These are phyloP conservation scores for Glossosoma conforme DNA, from an alignment of 1,140 invertebrate genomes.

Conservation along the genomic window DNA sequence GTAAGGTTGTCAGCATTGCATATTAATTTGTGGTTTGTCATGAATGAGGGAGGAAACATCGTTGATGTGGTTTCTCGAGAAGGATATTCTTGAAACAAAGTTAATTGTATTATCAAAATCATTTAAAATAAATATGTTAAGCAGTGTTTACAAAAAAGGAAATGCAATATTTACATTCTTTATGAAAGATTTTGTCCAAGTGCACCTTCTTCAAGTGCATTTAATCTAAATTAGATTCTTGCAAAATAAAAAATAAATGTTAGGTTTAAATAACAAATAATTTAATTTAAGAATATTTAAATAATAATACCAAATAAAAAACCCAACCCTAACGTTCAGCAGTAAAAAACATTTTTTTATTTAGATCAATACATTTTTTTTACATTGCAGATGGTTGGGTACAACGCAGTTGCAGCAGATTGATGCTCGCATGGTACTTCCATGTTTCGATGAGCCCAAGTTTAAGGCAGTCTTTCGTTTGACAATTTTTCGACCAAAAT, in stretches of 20 bases:
- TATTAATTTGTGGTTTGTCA: too few species aligned
- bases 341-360: background rate
- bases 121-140: too few species aligned
- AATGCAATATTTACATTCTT: too few species aligned
- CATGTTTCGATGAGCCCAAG: constrained; percentile 84
- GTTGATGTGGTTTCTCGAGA: too few species aligned
- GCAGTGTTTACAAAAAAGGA: too few species aligned
- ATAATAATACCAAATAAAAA: background rate
- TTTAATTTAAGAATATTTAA: background rate
- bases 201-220: too few species aligned
- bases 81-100: too few species aligned
- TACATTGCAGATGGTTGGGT: constrained; percentile 54
- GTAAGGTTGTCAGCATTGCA: too few species aligned
- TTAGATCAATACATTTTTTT: background rate
- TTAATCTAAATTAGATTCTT: background rate
- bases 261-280: background rate
- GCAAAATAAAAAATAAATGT: background rate
- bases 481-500: constrained; percentile 31
- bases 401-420: constrained; percentile 80
- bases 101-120: too few species aligned
- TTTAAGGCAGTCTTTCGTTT: constrained; percentile 73
- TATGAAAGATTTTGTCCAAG: too few species aligned
- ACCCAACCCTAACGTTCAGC: constrained; percentile 3
- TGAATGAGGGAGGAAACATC: too few species aligned
- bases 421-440: constrained; percentile 77